Evolutionary conservation across 2,888 invertebrate species (phyloP).

Genomic region (Leptopilina syphax): DNA sequence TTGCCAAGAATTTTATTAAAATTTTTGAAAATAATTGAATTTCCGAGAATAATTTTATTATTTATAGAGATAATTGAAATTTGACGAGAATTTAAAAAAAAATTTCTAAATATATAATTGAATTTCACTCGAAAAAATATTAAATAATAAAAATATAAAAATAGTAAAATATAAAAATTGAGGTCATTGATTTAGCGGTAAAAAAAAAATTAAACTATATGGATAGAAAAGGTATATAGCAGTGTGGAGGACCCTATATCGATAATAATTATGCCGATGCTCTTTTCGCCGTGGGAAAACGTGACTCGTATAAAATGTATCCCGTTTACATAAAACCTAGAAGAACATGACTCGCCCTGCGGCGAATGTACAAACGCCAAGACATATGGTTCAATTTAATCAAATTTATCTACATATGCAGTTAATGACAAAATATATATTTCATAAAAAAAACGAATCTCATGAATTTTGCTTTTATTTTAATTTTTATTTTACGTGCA

Average conservation of each 20-base stretch:
- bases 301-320: conserved; percentile 2
- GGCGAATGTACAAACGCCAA: not conserved
- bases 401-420: not conserved
- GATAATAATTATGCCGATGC: conserved; percentile 7
- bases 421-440: not conserved
- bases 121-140: too few relatives aligned
- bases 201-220: not conserved
- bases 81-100: too few relatives aligned
- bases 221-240: not conserved
- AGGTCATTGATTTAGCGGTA: not conserved
- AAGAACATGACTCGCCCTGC: conserved; percentile 2
- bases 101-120: too few relatives aligned
- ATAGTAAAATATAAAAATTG: too few relatives aligned
- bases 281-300: conserved; percentile 6
- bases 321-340: not conserved
- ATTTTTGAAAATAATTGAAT: too few relatives aligned
- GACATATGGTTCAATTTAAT: too few relatives aligned
- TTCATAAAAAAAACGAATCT: not conserved
- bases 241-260: not conserved
- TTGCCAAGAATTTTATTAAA: too few relatives aligned
- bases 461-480: too few relatives aligned
- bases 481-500: too few relatives aligned
- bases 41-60: too few relatives aligned
- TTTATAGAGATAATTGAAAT: too few relatives aligned
- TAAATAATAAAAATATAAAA: too few relatives aligned